Conservation (phyloP, 2,888 invertebrate genomes). For the Yponomeuta plumbellus region DNA sequence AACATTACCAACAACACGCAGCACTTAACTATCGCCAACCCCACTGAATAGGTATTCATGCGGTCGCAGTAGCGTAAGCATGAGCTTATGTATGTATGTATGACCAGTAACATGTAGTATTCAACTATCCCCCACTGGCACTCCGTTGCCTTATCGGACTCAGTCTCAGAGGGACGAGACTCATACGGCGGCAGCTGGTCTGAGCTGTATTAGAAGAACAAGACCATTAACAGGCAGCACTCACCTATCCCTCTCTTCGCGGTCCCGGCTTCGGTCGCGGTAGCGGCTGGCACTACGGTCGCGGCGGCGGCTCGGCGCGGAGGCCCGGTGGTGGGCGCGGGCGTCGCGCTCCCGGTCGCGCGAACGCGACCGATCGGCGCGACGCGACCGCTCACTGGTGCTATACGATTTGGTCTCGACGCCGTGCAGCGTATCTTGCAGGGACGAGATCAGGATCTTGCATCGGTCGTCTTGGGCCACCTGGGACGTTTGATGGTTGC, state of each 20-base stretch:
- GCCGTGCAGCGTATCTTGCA: conserved; percentile 97
- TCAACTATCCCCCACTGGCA: no score
- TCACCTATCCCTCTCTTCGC: conserved; percentile 66
- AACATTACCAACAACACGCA: no score
- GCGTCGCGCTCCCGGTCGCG: conserved; percentile 57
- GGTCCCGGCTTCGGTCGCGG: conserved; percentile 60
- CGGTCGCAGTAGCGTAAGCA: no score
- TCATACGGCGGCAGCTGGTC: no score
- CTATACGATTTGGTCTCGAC: conserved; percentile 97
- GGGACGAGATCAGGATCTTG: conserved; percentile 96
- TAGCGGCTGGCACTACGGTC: conserved; percentile 34
- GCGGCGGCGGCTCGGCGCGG: conserved; percentile 33
- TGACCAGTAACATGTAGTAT: no score
- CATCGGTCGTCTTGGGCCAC: conserved; percentile 97
- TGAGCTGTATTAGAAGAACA: no score
- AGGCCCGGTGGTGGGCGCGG: conserved; percentile 51
- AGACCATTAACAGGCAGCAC: background rate
- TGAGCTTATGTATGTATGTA: no score
- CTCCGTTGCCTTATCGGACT: conserved; percentile 81
- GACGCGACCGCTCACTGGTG: conserved; percentile 37
- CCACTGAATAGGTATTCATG: conserved; percentile 63
- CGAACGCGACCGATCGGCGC: conserved; percentile 50
- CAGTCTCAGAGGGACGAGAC: conserved; percentile 80
- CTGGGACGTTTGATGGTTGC: conserved; percentile 31
- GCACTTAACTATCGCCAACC: conserved; percentile 55